Conservation (phyloP, 2,113 vertebrate species). For the Menura novaehollandiae region DNA sequence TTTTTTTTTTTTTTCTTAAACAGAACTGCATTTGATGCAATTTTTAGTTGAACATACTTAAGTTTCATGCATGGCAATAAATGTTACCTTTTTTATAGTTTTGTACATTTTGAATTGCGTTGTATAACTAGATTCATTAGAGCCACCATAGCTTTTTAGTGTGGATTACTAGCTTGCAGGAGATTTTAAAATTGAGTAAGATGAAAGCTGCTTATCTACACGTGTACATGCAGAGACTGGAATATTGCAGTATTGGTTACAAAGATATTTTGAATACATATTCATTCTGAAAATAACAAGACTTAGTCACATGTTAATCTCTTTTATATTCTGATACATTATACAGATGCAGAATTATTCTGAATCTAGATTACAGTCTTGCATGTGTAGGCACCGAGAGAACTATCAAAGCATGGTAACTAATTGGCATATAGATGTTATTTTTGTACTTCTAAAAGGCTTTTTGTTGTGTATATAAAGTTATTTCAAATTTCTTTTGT, state of each 20-base stretch:
- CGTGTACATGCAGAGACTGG: slow-evolving; percentile 56
- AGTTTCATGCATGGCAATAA: slow-evolving; percentile 67
- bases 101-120: slow-evolving; percentile 75
- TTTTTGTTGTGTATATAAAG: slow-evolving; percentile 66
- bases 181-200: slow-evolving; percentile 45
- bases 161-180: slow-evolving; percentile 39
- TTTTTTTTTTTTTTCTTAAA: background rate
- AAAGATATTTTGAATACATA: slow-evolving; percentile 64
- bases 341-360: slow-evolving; percentile 31
- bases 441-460: slow-evolving; percentile 77
- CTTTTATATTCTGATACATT: slow-evolving; percentile 47
- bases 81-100: slow-evolving; percentile 70
- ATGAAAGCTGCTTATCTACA: slow-evolving; percentile 57
- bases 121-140: slow-evolving; percentile 56
- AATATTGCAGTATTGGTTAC: slow-evolving; percentile 68
- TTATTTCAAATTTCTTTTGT: slow-evolving; percentile 69
- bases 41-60: slow-evolving; percentile 65
- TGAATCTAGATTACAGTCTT: slow-evolving; percentile 38
- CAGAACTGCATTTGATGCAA: slow-evolving; percentile 67
- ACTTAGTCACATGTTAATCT: slow-evolving; percentile 17
- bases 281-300: slow-evolving; percentile 19
- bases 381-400: slow-evolving; percentile 68
- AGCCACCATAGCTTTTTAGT: slow-evolving; percentile 50
- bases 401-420: slow-evolving; percentile 66
- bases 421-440: slow-evolving; percentile 71